These are phyloP conservation scores for Gonatopus flavifemur DNA, from an alignment of 1,140 invertebrate species.

Conservation along the genomic window DNA sequence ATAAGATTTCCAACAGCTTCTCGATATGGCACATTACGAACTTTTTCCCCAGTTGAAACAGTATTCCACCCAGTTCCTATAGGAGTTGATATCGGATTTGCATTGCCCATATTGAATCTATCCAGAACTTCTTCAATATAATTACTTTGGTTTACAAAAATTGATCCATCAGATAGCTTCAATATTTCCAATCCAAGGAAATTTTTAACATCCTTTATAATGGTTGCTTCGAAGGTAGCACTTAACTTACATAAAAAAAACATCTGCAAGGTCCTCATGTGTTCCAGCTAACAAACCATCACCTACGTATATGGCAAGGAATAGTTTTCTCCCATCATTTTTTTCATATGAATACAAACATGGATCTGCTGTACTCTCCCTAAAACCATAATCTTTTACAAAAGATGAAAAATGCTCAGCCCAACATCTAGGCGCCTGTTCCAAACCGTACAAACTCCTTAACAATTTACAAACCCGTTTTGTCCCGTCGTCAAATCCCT, in stretches of 20 bases:
- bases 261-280: conserved; percentile 15
- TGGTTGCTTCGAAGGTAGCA: conserved; percentile 10
- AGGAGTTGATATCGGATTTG: conserved; percentile 31
- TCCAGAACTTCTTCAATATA: conserved; percentile 29
- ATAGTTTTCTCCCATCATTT: conserved; percentile 4
- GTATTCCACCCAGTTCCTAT: conserved; percentile 7
- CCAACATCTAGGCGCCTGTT: conserved; percentile 45
- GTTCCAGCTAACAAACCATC: conserved; percentile 36
- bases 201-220: conserved; percentile 17
- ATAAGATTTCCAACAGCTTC: conserved; percentile 47
- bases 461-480: conserved; percentile 31
- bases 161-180: conserved; percentile 13
- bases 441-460: conserved; percentile 44
- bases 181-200: conserved; percentile 42
- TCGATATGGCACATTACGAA: conserved; percentile 29
- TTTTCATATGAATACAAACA: conserved; percentile 27
- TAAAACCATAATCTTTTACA: conserved; percentile 26
- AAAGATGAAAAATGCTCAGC: conserved; percentile 31
- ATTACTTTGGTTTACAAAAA: conserved; percentile 17
- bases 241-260: conserved; percentile 25
- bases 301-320: conserved; percentile 40
- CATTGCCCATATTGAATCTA: conserved; percentile 31
- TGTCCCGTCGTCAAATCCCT: conserved; percentile 27
- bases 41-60: not conserved
- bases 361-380: conserved; percentile 24